Percentiles rank a stretch among this genome's conserved stretches.
Conservation (phyloP, 2,888 invertebrate species). For the Eupithecia dodoneata region DNA sequence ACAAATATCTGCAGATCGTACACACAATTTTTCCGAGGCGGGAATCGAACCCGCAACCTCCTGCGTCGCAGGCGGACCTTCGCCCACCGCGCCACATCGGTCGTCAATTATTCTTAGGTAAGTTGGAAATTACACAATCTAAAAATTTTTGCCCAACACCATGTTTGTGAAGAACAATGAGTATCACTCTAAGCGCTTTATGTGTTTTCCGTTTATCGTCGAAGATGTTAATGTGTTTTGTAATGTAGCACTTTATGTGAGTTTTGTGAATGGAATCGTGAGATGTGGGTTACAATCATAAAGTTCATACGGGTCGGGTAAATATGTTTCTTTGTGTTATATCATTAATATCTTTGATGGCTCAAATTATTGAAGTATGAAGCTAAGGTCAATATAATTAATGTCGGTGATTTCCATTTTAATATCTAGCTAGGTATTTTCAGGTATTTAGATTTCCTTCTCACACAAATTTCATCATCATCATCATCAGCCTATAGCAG, state of each 20-base stretch:
- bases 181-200: constrained; percentile 48
- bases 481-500: too few relatives aligned
- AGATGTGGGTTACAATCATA: constrained; percentile 38
- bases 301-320: constrained; percentile 30
- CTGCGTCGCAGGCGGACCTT: too few relatives aligned
- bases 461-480: background rate
- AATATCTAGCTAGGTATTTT: background rate
- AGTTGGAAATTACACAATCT: constrained; percentile 59
- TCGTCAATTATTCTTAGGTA: background rate
- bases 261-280: constrained; percentile 43
- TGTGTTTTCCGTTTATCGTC: constrained; percentile 70
- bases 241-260: constrained; percentile 42
- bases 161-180: constrained; percentile 50
- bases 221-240: constrained; percentile 57
- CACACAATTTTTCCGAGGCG: too few relatives aligned
- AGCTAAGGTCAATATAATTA: background rate
- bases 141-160: constrained; percentile 68
- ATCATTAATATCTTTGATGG: background rate
- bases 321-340: constrained; percentile 8
- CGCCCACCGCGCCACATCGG: too few relatives aligned
- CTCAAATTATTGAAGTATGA: background rate
- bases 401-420: background rate
- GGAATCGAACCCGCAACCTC: too few relatives aligned
- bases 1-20: too few relatives aligned
- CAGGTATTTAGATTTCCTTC: background rate